These are phyloP conservation scores for Meghimatium bilineatum DNA, from an alignment of 2,888 invertebrate species.

Conservation along the genomic window DNA sequence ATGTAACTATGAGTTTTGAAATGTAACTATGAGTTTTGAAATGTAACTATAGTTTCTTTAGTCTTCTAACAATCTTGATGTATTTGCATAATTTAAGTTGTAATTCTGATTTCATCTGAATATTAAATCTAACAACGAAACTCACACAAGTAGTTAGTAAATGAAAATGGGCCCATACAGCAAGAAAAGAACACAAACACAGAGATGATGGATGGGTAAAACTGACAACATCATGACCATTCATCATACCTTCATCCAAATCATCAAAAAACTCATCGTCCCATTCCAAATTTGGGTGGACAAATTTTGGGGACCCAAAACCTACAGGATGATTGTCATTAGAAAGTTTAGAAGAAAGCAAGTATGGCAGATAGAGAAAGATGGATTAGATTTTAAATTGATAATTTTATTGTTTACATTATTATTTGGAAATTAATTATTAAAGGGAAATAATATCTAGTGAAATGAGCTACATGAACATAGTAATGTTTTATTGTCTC, in stretches of 20 bases:
- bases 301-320: slow-evolving; percentile 67
- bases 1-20: too few species aligned
- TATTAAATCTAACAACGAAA: too few species aligned
- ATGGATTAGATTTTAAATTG: neutral
- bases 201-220: slow-evolving; percentile 7
- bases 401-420: neutral
- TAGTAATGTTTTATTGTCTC: too few species aligned
- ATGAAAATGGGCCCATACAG: slow-evolving; percentile 1
- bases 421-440: neutral
- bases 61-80: too few species aligned
- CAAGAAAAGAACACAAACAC: neutral
- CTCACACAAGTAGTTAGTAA: neutral
- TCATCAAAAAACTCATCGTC: slow-evolving; percentile 75
- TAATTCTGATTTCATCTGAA: too few species aligned
- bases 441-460: neutral
- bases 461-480: too few species aligned
- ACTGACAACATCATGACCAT: slow-evolving; percentile 38
- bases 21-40: too few species aligned
- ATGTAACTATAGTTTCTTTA: too few species aligned
- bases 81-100: too few species aligned
- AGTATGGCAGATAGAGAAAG: neutral
- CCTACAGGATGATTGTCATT: slow-evolving; percentile 53
- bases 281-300: slow-evolving; percentile 74
- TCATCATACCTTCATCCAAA: slow-evolving; percentile 63
- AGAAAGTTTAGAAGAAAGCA: slow-evolving; percentile 26